phyloP scores from a whole-genome alignment of 2,113 vertebrate species.

The Hippocampus comes region DNA sequence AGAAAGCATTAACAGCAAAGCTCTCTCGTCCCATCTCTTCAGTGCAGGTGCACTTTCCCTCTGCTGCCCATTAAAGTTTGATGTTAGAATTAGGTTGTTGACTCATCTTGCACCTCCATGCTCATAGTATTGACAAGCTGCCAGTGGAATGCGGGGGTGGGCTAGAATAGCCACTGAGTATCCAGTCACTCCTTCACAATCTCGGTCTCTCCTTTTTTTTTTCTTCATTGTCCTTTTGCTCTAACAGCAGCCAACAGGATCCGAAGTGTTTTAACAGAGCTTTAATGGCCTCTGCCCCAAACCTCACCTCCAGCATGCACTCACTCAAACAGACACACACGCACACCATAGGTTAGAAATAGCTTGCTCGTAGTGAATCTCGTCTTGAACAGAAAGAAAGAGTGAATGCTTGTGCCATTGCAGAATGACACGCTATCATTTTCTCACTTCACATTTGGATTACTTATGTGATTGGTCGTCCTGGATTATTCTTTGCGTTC shows the following conservation, averaged over 20 bases:
- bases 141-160: constrained; percentile 77
- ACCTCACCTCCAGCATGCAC: constrained; percentile 70
- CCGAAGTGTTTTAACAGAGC: constrained; percentile 99
- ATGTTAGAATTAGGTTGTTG: constrained; percentile 96
- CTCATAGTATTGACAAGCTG: constrained; percentile 95
- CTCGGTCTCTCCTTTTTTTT: constrained; percentile 12
- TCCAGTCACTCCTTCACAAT: constrained; percentile 47
- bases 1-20: constrained; percentile 61
- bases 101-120: constrained; percentile 91
- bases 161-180: constrained; percentile 78
- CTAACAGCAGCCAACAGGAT: constrained; percentile 87
- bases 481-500: constrained; percentile 20
- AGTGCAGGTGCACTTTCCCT: constrained; percentile 56
- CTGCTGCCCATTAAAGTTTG: constrained; percentile 90
- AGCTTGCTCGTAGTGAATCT: constrained; percentile 75
- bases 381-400: constrained; percentile 47
- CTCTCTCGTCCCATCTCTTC: constrained; percentile 60
- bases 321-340: constrained; percentile 18
- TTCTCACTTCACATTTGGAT: constrained; percentile 46
- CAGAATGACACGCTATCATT: constrained; percentile 83
- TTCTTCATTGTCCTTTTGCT: constrained; percentile 52
- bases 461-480: constrained; percentile 16
- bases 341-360: constrained; percentile 75
- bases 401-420: constrained; percentile 53
- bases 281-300: constrained; percentile 91